Conservation (phyloP, 1,140 invertebrate species). For the Marisa cornuarietis region DNA sequence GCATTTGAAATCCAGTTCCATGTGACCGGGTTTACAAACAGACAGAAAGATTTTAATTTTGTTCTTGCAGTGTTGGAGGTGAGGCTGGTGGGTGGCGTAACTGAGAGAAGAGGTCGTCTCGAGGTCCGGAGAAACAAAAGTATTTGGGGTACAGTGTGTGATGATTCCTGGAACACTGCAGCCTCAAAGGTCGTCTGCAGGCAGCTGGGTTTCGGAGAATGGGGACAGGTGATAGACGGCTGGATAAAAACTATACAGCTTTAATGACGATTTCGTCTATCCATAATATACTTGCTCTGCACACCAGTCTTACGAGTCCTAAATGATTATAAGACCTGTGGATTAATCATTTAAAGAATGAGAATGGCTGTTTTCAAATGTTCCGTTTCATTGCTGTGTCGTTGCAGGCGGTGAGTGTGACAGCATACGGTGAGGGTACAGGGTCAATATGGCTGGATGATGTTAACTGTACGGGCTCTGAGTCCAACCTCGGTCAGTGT, state of each 20-base stretch:
- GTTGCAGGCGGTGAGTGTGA: not conserved
- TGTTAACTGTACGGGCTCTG: constrained; percentile 3
- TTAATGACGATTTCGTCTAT: no score
- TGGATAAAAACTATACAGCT: not conserved
- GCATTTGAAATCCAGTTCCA: no score
- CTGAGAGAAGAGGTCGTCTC: constrained; percentile 30
- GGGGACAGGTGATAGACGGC: constrained; percentile 11
- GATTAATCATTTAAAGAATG: no score
- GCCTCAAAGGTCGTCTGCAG: constrained; percentile 49
- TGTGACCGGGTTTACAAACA: not conserved
- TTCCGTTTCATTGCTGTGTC: not conserved
- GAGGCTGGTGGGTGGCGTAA: constrained; percentile 13
- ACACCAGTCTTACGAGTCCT: no score
- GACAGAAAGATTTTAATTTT: not conserved
- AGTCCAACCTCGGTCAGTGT: constrained; percentile 13
- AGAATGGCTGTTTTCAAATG: no score
- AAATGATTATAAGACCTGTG: no score
- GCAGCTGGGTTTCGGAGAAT: constrained; percentile 30
- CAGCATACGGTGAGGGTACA: not conserved
- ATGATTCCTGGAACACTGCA: constrained; percentile 42
- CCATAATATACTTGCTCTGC: no score
- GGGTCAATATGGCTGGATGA: constrained; percentile 26
- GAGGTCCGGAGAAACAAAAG: constrained; percentile 33
- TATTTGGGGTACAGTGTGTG: constrained; percentile 49
- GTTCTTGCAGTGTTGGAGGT: constrained; percentile 8